Conservation (phyloP, 2,797 vertebrate genomes). For the Carduelis carduelis region DNA sequence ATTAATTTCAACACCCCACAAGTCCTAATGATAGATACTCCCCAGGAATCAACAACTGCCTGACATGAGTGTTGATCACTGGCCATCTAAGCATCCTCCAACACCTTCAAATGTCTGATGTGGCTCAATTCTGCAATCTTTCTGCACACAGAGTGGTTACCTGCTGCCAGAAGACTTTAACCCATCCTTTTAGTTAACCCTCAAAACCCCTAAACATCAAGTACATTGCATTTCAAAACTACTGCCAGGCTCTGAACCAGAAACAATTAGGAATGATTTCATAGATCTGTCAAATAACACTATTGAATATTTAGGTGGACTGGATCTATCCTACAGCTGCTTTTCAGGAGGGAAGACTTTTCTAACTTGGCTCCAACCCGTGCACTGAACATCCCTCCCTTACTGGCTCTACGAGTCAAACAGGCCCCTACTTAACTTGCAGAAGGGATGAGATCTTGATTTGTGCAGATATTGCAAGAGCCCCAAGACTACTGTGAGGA, state of each 20-base stretch:
- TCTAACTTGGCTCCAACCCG: neutral
- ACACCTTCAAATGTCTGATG: rapidly evolving
- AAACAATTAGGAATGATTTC: neutral
- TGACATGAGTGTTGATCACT: neutral
- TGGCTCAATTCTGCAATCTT: neutral
- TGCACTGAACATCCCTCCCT: neutral
- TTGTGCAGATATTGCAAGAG: neutral
- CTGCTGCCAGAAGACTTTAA: neutral
- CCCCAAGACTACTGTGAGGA: neutral
- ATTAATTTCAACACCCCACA: rapidly evolving
- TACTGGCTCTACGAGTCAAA: slow-evolving; percentile 29
- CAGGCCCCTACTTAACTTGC: neutral
- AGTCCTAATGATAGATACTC: neutral
- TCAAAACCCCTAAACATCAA: neutral
- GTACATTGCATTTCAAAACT: neutral
- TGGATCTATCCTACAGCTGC: neutral
- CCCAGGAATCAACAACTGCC: neutral
- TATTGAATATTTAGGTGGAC: neutral
- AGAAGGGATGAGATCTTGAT: slow-evolving; percentile 1
- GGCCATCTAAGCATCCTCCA: neutral
- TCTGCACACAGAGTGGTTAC: neutral
- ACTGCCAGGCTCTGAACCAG: neutral
- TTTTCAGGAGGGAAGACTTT: neutral
- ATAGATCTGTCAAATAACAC: neutral
- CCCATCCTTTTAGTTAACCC: neutral